Percentiles rank a stretch among this genome's conserved stretches.
Conservation (phyloP, 2,113 vertebrate species). For the Lipotes vexillifer region DNA sequence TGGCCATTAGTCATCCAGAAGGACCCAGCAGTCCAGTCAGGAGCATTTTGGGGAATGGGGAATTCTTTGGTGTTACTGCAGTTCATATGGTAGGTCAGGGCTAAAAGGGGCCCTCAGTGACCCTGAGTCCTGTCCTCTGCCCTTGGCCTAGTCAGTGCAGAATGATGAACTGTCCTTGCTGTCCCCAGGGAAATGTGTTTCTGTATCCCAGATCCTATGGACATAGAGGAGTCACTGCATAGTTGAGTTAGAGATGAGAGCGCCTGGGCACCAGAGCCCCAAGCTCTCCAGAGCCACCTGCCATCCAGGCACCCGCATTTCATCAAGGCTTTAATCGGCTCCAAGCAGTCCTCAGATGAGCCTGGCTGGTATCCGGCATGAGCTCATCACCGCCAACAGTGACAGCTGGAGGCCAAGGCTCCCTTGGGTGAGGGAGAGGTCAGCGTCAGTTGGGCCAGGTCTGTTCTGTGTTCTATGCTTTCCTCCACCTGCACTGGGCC, state of each 20-base stretch:
- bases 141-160: not conserved
- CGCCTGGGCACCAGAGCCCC: conserved; percentile 53
- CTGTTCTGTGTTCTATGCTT: not conserved
- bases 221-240: not conserved
- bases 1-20: not conserved
- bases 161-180: not conserved
- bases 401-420: conserved; percentile 61
- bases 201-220: not conserved
- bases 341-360: conserved; percentile 61
- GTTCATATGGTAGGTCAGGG: not conserved
- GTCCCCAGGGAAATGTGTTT: not conserved
- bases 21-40: not conserved
- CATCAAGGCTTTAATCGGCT: conserved; percentile 69
- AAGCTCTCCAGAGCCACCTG: conserved; percentile 50
- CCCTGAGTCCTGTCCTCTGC: not conserved
- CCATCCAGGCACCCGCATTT: conserved; percentile 63
- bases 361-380: conserved; percentile 72
- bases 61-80: not conserved
- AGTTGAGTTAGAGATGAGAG: conserved; percentile 31
- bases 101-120: not conserved
- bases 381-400: conserved; percentile 63
- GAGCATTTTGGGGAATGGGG: not conserved
- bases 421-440: conserved; percentile 69
- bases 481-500: conserved; percentile 12
- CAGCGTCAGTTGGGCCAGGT: conserved; percentile 36